Evolutionary conservation across 1,140 invertebrate species (phyloP).

Genomic region (Drosophila sechellia): DNA sequence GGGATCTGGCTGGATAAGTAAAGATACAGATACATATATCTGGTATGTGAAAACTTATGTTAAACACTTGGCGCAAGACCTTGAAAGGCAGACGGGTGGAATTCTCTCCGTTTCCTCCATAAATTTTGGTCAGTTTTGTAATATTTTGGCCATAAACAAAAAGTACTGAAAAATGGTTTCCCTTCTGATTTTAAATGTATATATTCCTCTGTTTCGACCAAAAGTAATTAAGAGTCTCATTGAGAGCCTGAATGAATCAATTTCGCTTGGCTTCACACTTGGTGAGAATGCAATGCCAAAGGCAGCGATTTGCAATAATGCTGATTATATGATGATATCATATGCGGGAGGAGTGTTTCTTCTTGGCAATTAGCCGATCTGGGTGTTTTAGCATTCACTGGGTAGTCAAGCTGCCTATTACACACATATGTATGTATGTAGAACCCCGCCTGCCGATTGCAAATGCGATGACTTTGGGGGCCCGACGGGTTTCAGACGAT

Average conservation of each 20-base stretch:
- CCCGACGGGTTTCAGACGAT: slow-evolving; percentile 21
- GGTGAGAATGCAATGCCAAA: slow-evolving; percentile 36
- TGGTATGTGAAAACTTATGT: slow-evolving; percentile 35
- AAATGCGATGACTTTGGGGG: slow-evolving; percentile 34
- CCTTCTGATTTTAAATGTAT: slow-evolving; percentile 3
- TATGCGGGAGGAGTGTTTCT: slow-evolving; percentile 26
- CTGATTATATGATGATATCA: slow-evolving; percentile 56
- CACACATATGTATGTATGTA: neutral
- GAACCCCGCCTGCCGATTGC: slow-evolving; percentile 39
- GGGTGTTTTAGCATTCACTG: slow-evolving; percentile 53
- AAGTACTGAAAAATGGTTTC: slow-evolving; percentile 41
- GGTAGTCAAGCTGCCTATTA: slow-evolving; percentile 39
- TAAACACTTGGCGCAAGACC: slow-evolving; percentile 66
- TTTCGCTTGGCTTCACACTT: slow-evolving; percentile 31
- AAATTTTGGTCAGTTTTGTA: slow-evolving; percentile 76
- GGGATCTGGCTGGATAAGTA: slow-evolving; percentile 12
- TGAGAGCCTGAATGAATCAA: slow-evolving; percentile 43
- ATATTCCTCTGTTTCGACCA: slow-evolving; percentile 24
- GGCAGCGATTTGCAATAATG: slow-evolving; percentile 27
- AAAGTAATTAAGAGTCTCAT: slow-evolving; percentile 40
- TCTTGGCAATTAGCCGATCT: slow-evolving; percentile 59
- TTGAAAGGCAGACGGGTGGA: slow-evolving; percentile 57
- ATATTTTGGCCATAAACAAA: slow-evolving; percentile 58
- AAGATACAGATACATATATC: slow-evolving; percentile 1
- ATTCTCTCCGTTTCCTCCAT: slow-evolving; percentile 65